These are phyloP conservation scores for Diorhabda elongata DNA, from an alignment of 1,140 invertebrate genomes.

Conservation along the genomic window DNA sequence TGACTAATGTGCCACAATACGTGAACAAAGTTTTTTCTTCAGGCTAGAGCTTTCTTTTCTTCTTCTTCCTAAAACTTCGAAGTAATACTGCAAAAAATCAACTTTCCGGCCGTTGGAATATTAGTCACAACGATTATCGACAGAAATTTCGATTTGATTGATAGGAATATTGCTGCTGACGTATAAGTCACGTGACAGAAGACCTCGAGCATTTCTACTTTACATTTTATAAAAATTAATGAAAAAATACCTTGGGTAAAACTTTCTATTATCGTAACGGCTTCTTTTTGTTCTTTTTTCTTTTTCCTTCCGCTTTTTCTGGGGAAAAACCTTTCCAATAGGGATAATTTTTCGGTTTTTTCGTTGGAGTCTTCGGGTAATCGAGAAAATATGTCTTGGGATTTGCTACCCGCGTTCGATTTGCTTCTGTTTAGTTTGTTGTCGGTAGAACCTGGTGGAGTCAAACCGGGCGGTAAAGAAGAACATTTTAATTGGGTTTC, in stretches of 20 bases:
- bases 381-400: constrained; percentile 39
- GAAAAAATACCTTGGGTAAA: not conserved
- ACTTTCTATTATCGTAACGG: constrained; percentile 18
- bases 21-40: too few relatives aligned
- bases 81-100: too few relatives aligned
- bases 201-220: too few relatives aligned
- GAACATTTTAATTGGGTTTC: constrained; percentile 61
- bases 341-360: constrained; percentile 56
- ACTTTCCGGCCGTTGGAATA: too few relatives aligned
- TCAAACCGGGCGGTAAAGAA: constrained; percentile 61
- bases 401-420: constrained; percentile 45
- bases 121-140: too few relatives aligned
- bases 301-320: constrained; percentile 63
- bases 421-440: constrained; percentile 51
- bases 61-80: too few relatives aligned
- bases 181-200: too few relatives aligned
- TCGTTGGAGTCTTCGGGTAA: constrained; percentile 42
- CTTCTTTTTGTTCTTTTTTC: constrained; percentile 47
- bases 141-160: too few relatives aligned
- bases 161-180: too few relatives aligned
- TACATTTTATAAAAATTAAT: not conserved
- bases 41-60: too few relatives aligned
- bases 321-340: constrained; percentile 61
- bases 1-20: too few relatives aligned
- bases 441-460: constrained; percentile 49